Evolutionary conservation across 2,797 vertebrate species (phyloP).

Genomic region (Melanotaenia trifasciata): DNA sequence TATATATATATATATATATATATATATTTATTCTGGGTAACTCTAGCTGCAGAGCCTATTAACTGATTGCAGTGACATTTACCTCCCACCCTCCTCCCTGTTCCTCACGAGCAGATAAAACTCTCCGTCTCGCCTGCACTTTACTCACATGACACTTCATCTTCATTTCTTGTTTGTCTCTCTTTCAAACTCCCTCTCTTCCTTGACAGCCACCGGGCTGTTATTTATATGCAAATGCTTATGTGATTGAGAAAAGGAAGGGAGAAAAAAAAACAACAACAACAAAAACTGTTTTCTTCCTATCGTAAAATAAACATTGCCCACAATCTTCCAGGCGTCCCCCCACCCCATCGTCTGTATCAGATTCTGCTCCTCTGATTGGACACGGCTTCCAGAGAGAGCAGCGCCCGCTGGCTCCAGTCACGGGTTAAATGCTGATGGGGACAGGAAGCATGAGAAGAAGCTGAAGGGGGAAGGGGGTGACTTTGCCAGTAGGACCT

Average conservation of each 20-base stretch:
- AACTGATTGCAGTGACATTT: slow-evolving; percentile 72
- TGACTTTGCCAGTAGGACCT: slow-evolving; percentile 28
- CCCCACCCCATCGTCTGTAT: slow-evolving; percentile 21
- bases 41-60: slow-evolving; percentile 53
- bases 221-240: slow-evolving; percentile 83
- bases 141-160: slow-evolving; percentile 71
- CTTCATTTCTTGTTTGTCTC: slow-evolving; percentile 70
- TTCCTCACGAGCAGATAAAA: slow-evolving; percentile 62
- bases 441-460: slow-evolving; percentile 40
- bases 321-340: slow-evolving; percentile 40
- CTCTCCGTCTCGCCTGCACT: slow-evolving; percentile 56
- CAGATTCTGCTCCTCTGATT: slow-evolving; percentile 65
- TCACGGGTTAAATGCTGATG: slow-evolving; percentile 62
- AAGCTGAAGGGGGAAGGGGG: slow-evolving; percentile 43
- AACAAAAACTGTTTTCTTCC: slow-evolving; percentile 38
- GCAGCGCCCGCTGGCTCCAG: slow-evolving; percentile 54
- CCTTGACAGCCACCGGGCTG: slow-evolving; percentile 52
- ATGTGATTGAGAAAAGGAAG: slow-evolving; percentile 39
- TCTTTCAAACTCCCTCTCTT: slow-evolving; percentile 32
- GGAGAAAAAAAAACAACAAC: background rate
- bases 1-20: slow-evolving; percentile 27
- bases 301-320: slow-evolving; percentile 69
- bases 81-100: slow-evolving; percentile 38
- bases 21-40: slow-evolving; percentile 42
- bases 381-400: slow-evolving; percentile 53